Conservation (phyloP, 2,113 vertebrate species). For the Aegotheles bennettii region DNA sequence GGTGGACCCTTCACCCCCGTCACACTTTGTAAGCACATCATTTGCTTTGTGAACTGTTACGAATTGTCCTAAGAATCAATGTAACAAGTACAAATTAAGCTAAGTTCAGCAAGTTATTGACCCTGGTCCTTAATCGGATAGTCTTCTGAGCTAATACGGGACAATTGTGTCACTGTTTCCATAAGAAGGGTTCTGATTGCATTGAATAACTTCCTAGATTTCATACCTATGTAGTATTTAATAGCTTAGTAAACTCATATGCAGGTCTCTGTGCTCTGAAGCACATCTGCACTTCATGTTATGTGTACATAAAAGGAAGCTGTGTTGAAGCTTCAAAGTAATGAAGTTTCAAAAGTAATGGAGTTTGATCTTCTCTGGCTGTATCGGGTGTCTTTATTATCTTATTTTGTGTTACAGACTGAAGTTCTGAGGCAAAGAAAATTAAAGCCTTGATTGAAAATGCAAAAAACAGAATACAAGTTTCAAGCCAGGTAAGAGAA, state of each 20-base stretch:
- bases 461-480: neutral
- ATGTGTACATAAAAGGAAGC: neutral
- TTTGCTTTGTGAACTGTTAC: neutral
- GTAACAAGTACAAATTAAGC: neutral
- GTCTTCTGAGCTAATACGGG: neutral
- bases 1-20: neutral
- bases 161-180: fast-evolving
- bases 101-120: neutral
- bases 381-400: neutral
- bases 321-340: neutral
- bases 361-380: neutral
- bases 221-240: neutral
- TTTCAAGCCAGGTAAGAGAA: neutral
- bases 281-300: neutral
- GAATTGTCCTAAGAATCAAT: neutral
- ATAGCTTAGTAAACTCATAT: neutral
- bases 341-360: neutral
- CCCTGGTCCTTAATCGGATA: neutral
- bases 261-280: neutral
- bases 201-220: neutral
- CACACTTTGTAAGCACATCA: neutral
- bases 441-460: neutral
- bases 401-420: neutral
- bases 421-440: neutral
- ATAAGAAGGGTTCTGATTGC: neutral